phyloP scores from a whole-genome alignment of 2,113 vertebrate species.

The Excalfactoria chinensis region DNA sequence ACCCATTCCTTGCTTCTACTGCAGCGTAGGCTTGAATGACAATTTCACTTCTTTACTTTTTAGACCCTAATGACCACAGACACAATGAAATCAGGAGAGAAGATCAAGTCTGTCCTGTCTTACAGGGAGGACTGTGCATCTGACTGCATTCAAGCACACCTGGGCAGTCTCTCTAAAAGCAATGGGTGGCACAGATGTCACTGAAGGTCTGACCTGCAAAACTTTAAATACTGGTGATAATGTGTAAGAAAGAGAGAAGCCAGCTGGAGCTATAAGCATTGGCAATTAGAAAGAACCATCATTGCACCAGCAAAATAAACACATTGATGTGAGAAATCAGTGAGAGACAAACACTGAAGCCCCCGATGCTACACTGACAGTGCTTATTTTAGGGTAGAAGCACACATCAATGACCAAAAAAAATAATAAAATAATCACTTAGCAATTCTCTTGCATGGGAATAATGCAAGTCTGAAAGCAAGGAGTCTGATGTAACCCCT shows the following conservation, averaged over 20 bases:
- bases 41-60: not conserved
- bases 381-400: not conserved
- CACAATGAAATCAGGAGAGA: not conserved
- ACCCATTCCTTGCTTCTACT: not conserved
- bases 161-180: not conserved
- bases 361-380: not conserved
- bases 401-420: not conserved
- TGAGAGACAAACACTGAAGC: slow-evolving; percentile 7
- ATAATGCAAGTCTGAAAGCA: not conserved
- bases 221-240: slow-evolving; percentile 48
- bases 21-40: not conserved
- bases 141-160: not conserved
- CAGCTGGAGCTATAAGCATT: slow-evolving; percentile 39
- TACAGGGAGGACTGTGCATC: not conserved
- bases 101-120: not conserved
- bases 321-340: slow-evolving; percentile 20
- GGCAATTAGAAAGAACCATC: slow-evolving; percentile 39
- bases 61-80: not conserved
- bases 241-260: slow-evolving; percentile 21
- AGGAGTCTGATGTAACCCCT: not conserved
- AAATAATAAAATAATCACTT: not conserved
- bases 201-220: slow-evolving; percentile 21
- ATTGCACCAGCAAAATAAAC: slow-evolving; percentile 21
- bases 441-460: not conserved
- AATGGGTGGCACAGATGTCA: not conserved